Evolutionary conservation across 2,113 vertebrate species (phyloP).

Genomic region (Vicugna pacos): DNA sequence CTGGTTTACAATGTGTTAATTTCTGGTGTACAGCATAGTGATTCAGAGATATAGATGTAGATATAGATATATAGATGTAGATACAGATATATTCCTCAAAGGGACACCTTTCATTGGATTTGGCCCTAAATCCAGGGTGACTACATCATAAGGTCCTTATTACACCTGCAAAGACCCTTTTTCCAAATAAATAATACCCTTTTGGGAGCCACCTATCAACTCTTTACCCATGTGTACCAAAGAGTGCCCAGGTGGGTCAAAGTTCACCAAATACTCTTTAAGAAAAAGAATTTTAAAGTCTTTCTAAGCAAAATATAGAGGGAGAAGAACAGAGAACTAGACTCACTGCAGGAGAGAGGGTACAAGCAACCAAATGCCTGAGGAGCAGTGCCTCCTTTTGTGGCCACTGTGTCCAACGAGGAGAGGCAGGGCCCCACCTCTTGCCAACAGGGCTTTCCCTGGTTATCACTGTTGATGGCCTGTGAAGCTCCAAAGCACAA

Average conservation of each 20-base stretch:
- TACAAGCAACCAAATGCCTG: neutral
- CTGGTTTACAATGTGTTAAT: too few relatives aligned
- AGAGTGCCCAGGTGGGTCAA: neutral
- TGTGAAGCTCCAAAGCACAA: neutral
- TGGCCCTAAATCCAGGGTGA: neutral
- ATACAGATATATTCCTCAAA: neutral
- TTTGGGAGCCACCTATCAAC: neutral
- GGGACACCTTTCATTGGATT: neutral
- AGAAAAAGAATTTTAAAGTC: neutral
- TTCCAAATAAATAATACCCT: constrained; percentile 27
- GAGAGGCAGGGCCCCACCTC: neutral
- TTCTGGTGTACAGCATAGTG: too few relatives aligned
- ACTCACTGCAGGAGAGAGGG: neutral
- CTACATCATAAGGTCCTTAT: neutral
- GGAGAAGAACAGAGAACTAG: neutral
- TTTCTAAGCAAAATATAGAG: constrained; percentile 18
- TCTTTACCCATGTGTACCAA: neutral
- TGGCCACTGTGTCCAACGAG: neutral
- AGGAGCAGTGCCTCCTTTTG: neutral
- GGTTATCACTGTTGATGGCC: neutral
- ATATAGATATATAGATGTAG: too few relatives aligned
- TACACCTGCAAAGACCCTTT: neutral
- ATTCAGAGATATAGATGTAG: too few relatives aligned
- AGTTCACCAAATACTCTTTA: neutral
- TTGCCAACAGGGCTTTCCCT: neutral